These are phyloP conservation scores for Orientallactaga bullata DNA, from an alignment of 2,113 vertebrate species.

Conservation along the genomic window DNA sequence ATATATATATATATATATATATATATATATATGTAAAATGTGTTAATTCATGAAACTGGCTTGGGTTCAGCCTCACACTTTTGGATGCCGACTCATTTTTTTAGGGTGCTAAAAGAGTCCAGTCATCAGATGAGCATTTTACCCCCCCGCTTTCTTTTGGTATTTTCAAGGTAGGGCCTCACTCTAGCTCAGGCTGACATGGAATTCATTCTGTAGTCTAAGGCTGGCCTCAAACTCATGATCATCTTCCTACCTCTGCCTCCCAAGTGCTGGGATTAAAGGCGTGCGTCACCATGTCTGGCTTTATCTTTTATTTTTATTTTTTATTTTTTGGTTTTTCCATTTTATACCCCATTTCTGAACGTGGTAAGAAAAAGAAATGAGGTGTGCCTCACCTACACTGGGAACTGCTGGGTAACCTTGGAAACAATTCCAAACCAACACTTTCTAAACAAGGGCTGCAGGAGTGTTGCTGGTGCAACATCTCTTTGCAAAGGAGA, in stretches of 20 bases:
- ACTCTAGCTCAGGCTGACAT: too few species aligned
- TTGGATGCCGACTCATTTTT: conserved; percentile 46
- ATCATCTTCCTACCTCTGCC: too few species aligned
- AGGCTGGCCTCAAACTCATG: too few species aligned
- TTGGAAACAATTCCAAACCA: neutral
- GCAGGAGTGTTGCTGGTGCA: neutral
- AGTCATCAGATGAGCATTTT: conserved; percentile 33
- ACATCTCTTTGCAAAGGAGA: neutral
- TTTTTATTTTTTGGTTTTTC: too few species aligned
- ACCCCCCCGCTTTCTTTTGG: too few species aligned
- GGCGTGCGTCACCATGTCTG: too few species aligned
- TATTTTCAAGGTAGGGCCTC: too few species aligned
- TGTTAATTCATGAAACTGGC: conserved; percentile 41
- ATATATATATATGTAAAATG: too few species aligned
- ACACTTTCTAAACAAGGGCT: neutral
- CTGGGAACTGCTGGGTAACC: neutral
- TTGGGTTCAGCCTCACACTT: conserved; percentile 19
- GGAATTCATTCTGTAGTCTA: too few species aligned
- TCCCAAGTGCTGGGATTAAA: too few species aligned
- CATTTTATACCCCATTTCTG: conserved; percentile 24
- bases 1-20: too few species aligned
- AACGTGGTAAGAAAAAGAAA: conserved; percentile 10
- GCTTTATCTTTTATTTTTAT: too few species aligned
- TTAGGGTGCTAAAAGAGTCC: neutral
- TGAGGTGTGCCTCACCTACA: neutral